Percentiles rank a stretch among this genome's conserved stretches.
Evolutionary conservation across 2,113 vertebrate species (phyloP).

Genomic region (Alectura lathami): DNA sequence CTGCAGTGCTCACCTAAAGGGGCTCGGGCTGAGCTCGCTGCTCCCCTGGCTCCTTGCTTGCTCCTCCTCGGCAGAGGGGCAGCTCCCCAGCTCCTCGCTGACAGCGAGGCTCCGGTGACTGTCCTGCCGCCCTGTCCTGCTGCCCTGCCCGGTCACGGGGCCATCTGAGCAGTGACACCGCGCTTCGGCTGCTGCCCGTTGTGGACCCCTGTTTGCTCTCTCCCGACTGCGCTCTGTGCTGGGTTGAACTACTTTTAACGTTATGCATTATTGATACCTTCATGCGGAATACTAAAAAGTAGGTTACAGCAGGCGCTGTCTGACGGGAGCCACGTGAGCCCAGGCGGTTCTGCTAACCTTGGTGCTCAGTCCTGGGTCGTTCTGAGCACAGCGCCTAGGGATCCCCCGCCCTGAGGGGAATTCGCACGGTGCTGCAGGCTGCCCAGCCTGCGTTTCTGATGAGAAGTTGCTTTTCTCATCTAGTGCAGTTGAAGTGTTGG

Average conservation of each 20-base stretch:
- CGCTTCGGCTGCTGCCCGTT: neutral
- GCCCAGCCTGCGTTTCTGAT: neutral
- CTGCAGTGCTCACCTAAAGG: fast-evolving
- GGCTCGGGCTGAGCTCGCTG: fast-evolving
- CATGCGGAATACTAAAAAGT: conserved; percentile 55
- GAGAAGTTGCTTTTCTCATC: neutral
- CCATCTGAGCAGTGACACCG: fast-evolving
- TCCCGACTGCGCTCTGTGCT: neutral
- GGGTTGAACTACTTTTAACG: neutral
- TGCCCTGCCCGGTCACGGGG: neutral
- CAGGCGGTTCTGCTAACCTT: conserved; percentile 3
- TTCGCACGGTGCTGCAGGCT: neutral
- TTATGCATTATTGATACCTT: conserved; percentile 58
- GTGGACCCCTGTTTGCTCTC: neutral
- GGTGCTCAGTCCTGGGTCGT: neutral
- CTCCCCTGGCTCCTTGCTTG: fast-evolving
- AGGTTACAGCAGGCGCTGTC: conserved; percentile 46
- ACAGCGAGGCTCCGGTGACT: neutral
- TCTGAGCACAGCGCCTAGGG: neutral
- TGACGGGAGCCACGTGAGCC: conserved; percentile 28
- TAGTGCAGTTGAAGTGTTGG: neutral
- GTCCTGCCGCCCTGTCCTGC: neutral
- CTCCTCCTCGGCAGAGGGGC: neutral
- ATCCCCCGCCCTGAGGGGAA: neutral
- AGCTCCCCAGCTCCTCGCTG: neutral